Percentiles rank a stretch among this genome's conserved stretches.
Evolutionary conservation across 2,113 vertebrate genomes (phyloP).

Genomic region (Scortum barcoo): DNA sequence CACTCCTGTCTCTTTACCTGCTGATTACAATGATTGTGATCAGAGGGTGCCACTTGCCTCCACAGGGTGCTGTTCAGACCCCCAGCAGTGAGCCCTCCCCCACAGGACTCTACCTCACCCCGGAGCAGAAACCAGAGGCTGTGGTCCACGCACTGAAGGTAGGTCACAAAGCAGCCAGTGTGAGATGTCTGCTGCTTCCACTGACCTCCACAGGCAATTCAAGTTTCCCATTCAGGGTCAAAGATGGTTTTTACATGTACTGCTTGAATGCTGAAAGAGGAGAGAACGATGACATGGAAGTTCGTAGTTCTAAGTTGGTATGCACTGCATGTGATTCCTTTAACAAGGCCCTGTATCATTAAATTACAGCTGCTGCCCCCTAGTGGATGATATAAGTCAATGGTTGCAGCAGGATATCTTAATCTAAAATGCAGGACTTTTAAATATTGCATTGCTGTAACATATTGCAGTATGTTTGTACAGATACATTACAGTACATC

Average conservation of each 20-base stretch:
- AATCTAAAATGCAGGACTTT: neutral
- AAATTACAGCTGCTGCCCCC: neutral
- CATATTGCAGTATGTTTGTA: too few species aligned
- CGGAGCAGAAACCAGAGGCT: conserved; percentile 92
- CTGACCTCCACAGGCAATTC: neutral
- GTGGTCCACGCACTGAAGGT: conserved; percentile 96
- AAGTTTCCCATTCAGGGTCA: neutral
- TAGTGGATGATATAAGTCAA: neutral
- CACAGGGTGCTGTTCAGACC: conserved; percentile 84
- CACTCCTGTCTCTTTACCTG: neutral
- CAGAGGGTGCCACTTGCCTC: neutral
- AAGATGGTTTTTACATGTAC: neutral
- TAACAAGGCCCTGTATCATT: neutral
- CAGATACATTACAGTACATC: too few species aligned
- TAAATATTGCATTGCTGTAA: too few species aligned
- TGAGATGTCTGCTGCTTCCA: too few species aligned
- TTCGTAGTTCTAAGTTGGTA: neutral
- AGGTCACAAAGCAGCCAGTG: neutral
- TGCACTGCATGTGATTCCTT: neutral
- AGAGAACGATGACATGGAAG: neutral
- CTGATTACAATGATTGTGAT: neutral
- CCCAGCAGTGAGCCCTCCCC: conserved; percentile 82
- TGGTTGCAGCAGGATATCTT: neutral
- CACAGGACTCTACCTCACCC: conserved; percentile 78
- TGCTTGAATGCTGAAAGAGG: neutral